Conservation (phyloP, 2,113 vertebrate genomes). For the Callocephalon fimbriatum region DNA sequence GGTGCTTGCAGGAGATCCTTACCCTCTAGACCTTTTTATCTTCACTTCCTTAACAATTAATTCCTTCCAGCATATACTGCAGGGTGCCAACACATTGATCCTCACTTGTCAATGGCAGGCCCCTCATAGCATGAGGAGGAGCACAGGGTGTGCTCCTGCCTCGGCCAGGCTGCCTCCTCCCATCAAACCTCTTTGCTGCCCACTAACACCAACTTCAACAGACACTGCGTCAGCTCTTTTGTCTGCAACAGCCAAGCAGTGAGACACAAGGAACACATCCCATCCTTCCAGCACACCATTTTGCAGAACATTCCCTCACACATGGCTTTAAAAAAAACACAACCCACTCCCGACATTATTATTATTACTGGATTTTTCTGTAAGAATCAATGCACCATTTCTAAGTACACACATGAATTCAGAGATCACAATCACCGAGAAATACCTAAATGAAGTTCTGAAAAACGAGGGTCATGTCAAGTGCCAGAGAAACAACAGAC, state of each 20-base stretch:
- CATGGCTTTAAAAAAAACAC: accelerated
- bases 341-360: not conserved
- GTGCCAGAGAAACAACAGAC: not conserved
- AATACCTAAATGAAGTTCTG: not conserved
- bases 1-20: not conserved
- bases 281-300: not conserved
- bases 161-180: not conserved
- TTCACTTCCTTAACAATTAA: not conserved
- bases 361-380: not conserved
- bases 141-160: not conserved
- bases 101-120: not conserved
- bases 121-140: not conserved
- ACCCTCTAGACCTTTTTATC: not conserved
- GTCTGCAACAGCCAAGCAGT: not conserved
- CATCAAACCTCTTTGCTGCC: not conserved
- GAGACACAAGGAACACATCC: not conserved
- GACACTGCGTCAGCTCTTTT: not conserved
- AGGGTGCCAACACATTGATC: not conserved
- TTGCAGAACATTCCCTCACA: not conserved
- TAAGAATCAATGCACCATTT: not conserved
- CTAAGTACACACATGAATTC: not conserved
- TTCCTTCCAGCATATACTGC: not conserved
- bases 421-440: not conserved
- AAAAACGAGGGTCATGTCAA: not conserved
- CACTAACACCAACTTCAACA: accelerated